A percentile compares a stretch with the other conserved stretches of the same genome.
phyloP scores from a whole-genome alignment of 1,140 invertebrate species.

The Dreissena rostriformis region DNA sequence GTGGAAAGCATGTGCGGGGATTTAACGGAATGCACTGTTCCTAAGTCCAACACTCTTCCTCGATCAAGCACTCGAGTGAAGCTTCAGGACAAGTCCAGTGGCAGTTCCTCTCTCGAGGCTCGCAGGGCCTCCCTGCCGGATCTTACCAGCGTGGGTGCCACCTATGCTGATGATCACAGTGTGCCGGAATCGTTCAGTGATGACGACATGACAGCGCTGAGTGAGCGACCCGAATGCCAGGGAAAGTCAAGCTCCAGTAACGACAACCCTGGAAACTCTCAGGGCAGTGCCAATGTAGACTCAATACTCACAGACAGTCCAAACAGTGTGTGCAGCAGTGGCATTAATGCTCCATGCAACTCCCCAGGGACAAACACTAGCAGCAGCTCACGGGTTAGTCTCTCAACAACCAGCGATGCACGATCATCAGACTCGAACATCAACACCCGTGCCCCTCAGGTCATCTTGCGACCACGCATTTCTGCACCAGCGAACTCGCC shows the following conservation, averaged over 20 bases:
- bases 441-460: conserved; percentile 55
- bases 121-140: conserved; percentile 64
- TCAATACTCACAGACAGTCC: conserved; percentile 76
- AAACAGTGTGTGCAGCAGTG: conserved; percentile 72
- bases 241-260: conserved; percentile 71
- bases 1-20: conserved; percentile 56
- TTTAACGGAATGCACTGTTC: conserved; percentile 6
- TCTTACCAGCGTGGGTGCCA: conserved; percentile 58
- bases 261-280: conserved; percentile 40
- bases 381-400: conserved; percentile 60
- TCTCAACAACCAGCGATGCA: conserved; percentile 66
- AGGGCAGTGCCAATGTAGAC: conserved; percentile 64
- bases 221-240: conserved; percentile 64
- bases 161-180: conserved; percentile 57
- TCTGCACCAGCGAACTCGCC: conserved; percentile 47
- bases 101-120: conserved; percentile 64
- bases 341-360: conserved; percentile 73
- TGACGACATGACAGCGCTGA: conserved; percentile 56
- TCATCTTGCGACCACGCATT: conserved; percentile 34
- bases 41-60: conserved; percentile 67
- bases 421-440: conserved; percentile 58
- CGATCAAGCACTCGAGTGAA: conserved; percentile 65
- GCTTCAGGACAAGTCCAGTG: conserved; percentile 64
- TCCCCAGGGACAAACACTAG: conserved; percentile 66
- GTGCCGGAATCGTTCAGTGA: conserved; percentile 56